phyloP scores from a whole-genome alignment of 2,113 vertebrate genomes.

The Dicaeum eximium region DNA sequence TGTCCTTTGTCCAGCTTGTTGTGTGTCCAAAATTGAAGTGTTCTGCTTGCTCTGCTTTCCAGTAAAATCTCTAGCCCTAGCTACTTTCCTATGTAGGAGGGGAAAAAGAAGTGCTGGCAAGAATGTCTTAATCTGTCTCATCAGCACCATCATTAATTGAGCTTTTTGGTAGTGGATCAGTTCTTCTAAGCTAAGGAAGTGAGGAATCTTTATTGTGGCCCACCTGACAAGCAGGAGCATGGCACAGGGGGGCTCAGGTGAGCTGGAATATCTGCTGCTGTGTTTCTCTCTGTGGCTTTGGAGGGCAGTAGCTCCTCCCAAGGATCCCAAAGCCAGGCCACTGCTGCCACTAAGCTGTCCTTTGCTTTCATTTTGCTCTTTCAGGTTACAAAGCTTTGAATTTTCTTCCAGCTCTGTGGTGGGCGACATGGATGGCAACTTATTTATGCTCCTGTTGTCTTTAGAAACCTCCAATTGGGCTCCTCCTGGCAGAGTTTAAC shows the following conservation, averaged over 20 bases:
- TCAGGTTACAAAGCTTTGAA: not conserved
- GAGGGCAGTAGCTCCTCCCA: not conserved
- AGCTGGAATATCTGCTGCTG: not conserved
- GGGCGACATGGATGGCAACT: not conserved
- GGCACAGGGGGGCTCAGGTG: not conserved
- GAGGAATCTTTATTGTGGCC: not conserved
- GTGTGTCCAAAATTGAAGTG: not conserved
- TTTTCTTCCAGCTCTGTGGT: not conserved
- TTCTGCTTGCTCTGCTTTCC: not conserved
- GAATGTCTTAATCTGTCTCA: not conserved
- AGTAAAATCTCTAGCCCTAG: not conserved
- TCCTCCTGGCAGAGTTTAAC: not conserved
- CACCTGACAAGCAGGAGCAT: rapidly evolving
- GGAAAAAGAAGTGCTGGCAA: not conserved
- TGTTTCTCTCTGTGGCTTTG: not conserved
- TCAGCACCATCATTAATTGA: not conserved
- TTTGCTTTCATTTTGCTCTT: not conserved
- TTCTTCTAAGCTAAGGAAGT: not conserved
- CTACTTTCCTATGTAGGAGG: not conserved
- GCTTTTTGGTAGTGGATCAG: not conserved
- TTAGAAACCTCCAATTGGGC: not conserved
- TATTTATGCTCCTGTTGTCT: not conserved
- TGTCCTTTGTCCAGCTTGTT: not conserved
- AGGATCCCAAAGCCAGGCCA: not conserved
- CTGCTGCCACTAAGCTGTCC: rapidly evolving